Conservation (phyloP, 1,140 invertebrate species). For the Zaprionus nigranus region DNA sequence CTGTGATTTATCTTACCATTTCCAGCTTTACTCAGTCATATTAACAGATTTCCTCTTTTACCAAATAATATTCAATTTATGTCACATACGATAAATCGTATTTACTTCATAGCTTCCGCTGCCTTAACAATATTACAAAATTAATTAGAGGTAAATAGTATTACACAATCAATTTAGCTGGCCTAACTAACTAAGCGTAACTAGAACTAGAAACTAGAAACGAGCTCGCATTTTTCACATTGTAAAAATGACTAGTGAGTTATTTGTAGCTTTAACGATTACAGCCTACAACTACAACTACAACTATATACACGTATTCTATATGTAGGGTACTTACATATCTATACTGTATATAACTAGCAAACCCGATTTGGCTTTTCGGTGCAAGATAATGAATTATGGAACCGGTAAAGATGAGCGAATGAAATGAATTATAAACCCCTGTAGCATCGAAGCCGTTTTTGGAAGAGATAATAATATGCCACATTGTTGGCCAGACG, state of each 20-base stretch:
- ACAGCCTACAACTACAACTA: slow-evolving; percentile 24
- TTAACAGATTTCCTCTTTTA: not conserved
- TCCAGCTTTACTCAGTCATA: not conserved
- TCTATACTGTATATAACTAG: slow-evolving; percentile 56
- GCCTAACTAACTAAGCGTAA: slow-evolving; percentile 44
- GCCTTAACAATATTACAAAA: slow-evolving; percentile 51
- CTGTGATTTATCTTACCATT: slow-evolving; percentile 15
- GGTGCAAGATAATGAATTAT: slow-evolving; percentile 56
- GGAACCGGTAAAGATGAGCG: slow-evolving; percentile 35
- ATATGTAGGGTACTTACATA: not conserved
- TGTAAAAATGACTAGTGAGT: slow-evolving; percentile 83
- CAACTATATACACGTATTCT: slow-evolving; percentile 32
- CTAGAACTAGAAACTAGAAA: slow-evolving; percentile 69
- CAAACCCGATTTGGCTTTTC: slow-evolving; percentile 74
- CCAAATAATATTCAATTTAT: slow-evolving; percentile 36
- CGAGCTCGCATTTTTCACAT: slow-evolving; percentile 78
- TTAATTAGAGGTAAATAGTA: slow-evolving; percentile 32
- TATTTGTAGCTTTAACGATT: slow-evolving; percentile 69
- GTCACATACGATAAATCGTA: slow-evolving; percentile 42
- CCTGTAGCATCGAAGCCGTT: slow-evolving; percentile 40
- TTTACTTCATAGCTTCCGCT: slow-evolving; percentile 51
- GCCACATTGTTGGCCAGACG: slow-evolving; percentile 73
- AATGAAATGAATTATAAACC: slow-evolving; percentile 50
- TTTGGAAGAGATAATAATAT: slow-evolving; percentile 61
- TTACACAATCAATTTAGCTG: slow-evolving; percentile 35